A percentile compares a stretch with the other conserved stretches of the same genome.
These are phyloP conservation scores for Alectoris magna DNA, from an alignment of 2,797 vertebrate species.

Conservation along the genomic window DNA sequence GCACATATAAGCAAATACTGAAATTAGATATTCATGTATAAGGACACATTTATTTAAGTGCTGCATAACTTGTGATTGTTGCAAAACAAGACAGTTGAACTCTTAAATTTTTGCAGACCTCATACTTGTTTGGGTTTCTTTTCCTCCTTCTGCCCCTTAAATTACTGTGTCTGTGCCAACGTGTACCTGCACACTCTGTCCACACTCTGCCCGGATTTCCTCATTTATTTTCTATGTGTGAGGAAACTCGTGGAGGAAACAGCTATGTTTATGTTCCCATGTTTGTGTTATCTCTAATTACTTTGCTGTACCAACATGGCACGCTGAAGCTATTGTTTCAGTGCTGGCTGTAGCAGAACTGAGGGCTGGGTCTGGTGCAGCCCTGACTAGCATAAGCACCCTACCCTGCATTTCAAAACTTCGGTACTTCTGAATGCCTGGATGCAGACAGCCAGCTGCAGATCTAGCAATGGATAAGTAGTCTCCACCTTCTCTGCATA, in stretches of 20 bases:
- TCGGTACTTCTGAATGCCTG: not conserved
- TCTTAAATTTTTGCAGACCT: not conserved
- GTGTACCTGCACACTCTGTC: not conserved
- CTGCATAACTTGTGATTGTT: not conserved
- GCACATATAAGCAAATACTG: not conserved
- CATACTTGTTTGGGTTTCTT: not conserved
- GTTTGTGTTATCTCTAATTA: not conserved
- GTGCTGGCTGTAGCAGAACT: not conserved
- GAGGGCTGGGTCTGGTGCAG: accelerated
- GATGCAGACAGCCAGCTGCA: not conserved
- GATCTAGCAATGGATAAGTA: not conserved
- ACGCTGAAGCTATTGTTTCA: not conserved
- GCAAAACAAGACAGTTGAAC: not conserved
- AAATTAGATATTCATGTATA: not conserved
- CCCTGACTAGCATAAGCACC: not conserved
- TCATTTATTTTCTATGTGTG: not conserved
- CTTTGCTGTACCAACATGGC: not conserved
- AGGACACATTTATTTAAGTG: not conserved
- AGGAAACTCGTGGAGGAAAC: not conserved
- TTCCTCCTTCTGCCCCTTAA: not conserved
- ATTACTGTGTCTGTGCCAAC: not conserved
- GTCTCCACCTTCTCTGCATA: not conserved
- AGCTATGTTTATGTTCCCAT: not conserved
- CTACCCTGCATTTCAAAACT: constrained; percentile 9
- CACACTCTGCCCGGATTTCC: not conserved